Conservation (phyloP, 2,888 invertebrate species). For the Brachypterus glaber region DNA sequence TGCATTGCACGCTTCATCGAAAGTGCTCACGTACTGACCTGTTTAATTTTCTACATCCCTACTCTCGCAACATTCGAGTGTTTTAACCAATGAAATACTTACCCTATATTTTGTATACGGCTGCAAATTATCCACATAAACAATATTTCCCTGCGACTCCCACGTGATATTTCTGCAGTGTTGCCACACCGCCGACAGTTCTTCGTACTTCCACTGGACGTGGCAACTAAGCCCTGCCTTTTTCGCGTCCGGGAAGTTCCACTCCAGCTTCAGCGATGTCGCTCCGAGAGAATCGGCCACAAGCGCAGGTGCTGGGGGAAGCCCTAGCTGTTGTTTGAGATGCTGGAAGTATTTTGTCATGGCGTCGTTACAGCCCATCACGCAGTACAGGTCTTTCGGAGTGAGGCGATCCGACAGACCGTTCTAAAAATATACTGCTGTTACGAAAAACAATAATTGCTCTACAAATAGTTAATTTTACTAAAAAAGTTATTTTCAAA, state of each 20-base stretch:
- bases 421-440: conserved; percentile 46
- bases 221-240: conserved; percentile 47
- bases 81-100: too few species aligned
- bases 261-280: conserved; percentile 69
- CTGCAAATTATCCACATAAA: conserved; percentile 65
- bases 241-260: conserved; percentile 56
- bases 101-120: conserved; percentile 89
- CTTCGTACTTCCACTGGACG: conserved; percentile 69
- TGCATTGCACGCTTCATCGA: too few species aligned
- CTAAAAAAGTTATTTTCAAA: conserved; percentile 2
- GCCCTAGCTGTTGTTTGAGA: conserved; percentile 56
- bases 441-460: conserved; percentile 3
- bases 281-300: conserved; percentile 69
- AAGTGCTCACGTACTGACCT: too few species aligned
- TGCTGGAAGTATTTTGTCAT: conserved; percentile 64
- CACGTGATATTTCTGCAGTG: conserved; percentile 68
- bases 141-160: conserved; percentile 46
- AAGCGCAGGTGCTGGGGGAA: conserved; percentile 64
- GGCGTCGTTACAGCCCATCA: conserved; percentile 75
- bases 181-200: conserved; percentile 66
- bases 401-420: conserved; percentile 58
- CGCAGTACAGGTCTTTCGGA: conserved; percentile 64
- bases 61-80: too few species aligned
- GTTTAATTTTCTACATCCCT: too few species aligned
- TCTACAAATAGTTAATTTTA: not conserved